Base-by-base conservation (phyloP, 2,113 vertebrate species). In the Ariopsis seemanni region DNA sequence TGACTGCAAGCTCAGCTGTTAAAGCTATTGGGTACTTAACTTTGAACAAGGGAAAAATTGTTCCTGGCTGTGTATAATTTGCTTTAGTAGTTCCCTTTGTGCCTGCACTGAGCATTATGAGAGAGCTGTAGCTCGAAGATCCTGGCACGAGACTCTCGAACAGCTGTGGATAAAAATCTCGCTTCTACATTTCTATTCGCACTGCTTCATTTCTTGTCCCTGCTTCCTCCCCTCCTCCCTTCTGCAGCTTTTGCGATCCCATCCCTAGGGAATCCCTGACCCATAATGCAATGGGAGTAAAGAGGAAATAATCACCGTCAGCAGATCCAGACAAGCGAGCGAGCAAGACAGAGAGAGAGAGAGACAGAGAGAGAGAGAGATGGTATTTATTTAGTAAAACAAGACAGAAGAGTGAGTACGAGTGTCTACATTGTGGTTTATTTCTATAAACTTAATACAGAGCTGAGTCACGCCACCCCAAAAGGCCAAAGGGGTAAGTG, bases 281-380 rank as follows among this genome's bases (percentile, higher is more conserved):
- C 94, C 92, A 95, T 92, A 95, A 95, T 94, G 89, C 88, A 91
- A 92, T 90, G 83, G 91, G 83, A 91, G 90, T 88, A 93, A 91
- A 91, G 75, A 90, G 90, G 91, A 94, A 93, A 89, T 92, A 92
- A 91, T 89, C 69, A 91, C 83, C 87, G 90, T 93, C 92, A 93
- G 92, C 88, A 92, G 86, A 93, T 90, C 85, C 86, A 88, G 89
- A 75, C 55, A 9, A 50, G 53, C 20, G 69, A 22, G 1, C 52
- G n/a, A n/a, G n/a, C n/a, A n/a, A 88, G 89, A 75, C 30, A 30
- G 48, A 58, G 14, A 88, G 50, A 86, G 30, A 83, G 57, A 69
- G 60, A 65, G 82, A 87, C 14, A n/a, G 74, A 79, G 30, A 85
- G 57, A 85, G 17, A 63, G 34, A 53, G 90, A 78, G 75, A 69